Base-by-base conservation (phyloP, 2,888 invertebrate genomes). In the Galeopsomyia nigrocyanea region DNA sequence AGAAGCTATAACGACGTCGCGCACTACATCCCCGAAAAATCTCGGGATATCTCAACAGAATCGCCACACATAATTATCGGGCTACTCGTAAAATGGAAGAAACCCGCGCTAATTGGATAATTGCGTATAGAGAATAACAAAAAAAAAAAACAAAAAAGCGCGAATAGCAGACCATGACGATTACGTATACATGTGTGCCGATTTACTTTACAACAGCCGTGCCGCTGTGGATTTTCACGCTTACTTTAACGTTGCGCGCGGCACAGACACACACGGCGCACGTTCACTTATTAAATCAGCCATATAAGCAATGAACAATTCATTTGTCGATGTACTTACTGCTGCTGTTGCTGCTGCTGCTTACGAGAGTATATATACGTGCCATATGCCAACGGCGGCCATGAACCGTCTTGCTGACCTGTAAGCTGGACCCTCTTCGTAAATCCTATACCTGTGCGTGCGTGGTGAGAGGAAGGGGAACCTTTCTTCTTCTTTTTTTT, bases 351-450 rank as follows among this genome's bases (percentile, higher is more conserved):
- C 39, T 39, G 39, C 39, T 39, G 39, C 39, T 39, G 13, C 39
- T 31, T 31, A 3, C 7, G 31, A 31, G 7, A 7, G 10, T 39
- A 13, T 10, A 7, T 39, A 10, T 39, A 19, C 21, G 55, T 10
- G 56, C 56, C 2, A 21, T 7, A n/a, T 5, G 64, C 26, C 47
- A 77, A 68, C 78, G 79, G 79, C 82, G 84, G 82, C 84, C 84
- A 81, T 84, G 84, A 85, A 84, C 84, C 80, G 76, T 26, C 68
- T 77, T 78, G 79, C 80, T 84, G 84, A 84, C 83, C 84, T 81
- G 83, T 82, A 83, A 84, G 19, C 14, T 22, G 19, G 21, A 22
- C 56, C 22, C 62, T 49, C 53, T 47, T 68, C 73, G 68, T 73
- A 73, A 73, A 73, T 73, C 61, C 39, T 39, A 39, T 73, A 65